Percentiles rank a stretch among this genome's conserved stretches.
phyloP scores from a whole-genome alignment of 2,113 vertebrate genomes.

The Oostethus manadensis region DNA sequence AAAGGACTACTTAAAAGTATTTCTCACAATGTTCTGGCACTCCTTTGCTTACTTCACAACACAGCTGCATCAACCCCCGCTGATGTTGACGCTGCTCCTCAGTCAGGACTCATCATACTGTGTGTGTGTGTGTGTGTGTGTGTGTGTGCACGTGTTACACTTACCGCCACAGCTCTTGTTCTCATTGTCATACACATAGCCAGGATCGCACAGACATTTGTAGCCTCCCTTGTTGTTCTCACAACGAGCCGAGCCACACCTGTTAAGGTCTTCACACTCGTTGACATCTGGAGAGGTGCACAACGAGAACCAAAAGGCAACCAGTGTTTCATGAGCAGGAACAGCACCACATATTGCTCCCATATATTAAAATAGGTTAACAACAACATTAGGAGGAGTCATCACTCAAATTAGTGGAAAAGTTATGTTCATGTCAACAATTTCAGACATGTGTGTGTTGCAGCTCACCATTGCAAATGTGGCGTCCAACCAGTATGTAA shows the following conservation, averaged over 20 bases:
- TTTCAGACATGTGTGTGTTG: constrained; percentile 3
- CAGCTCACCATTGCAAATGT: constrained; percentile 79
- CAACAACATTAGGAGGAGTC: neutral
- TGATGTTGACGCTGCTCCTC: constrained; percentile 29
- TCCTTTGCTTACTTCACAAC: constrained; percentile 42
- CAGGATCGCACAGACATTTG: constrained; percentile 80
- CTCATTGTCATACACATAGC: constrained; percentile 76
- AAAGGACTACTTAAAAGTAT: constrained; percentile 46
- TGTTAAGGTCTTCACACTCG: constrained; percentile 74
- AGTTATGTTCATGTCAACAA: neutral
- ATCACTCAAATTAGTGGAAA: neutral
- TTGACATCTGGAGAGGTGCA: constrained; percentile 78
- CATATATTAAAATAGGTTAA: neutral
- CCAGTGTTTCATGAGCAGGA: neutral
- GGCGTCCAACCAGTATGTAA: constrained; percentile 71
- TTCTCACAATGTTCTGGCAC: constrained; percentile 31
- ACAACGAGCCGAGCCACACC: constrained; percentile 85
- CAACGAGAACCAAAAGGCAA: neutral
- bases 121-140: neutral
- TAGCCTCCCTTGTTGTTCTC: constrained; percentile 79
- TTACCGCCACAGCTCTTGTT: constrained; percentile 83
- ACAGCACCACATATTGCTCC: no score
- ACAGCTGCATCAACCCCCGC: constrained; percentile 45
- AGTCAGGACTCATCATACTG: constrained; percentile 13
- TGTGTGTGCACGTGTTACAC: constrained; percentile 4